Percentiles rank a stretch among this genome's conserved stretches.
These are phyloP conservation scores for Auanema sp. DNA, from an alignment of 2,888 invertebrate species.

Conservation along the genomic window DNA sequence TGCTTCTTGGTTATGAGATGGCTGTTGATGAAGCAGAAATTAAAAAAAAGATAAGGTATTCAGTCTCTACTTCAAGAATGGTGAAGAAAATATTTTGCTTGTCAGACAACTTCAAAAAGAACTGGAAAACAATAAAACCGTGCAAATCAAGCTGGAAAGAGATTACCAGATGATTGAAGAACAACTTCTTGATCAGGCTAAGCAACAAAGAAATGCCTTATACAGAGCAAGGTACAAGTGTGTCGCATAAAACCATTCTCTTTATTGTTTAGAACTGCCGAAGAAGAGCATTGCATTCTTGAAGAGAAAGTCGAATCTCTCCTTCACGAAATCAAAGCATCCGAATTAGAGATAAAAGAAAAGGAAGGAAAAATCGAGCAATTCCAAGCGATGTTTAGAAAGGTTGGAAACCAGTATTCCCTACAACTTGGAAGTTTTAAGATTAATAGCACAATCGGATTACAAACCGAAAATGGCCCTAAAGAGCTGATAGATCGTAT, in stretches of 20 bases:
- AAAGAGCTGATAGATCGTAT: too few relatives aligned
- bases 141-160: neutral
- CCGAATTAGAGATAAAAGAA: constrained; percentile 17
- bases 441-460: too few relatives aligned
- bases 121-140: constrained; percentile 2
- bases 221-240: constrained; percentile 31
- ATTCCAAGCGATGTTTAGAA: constrained; percentile 18
- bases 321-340: constrained; percentile 14
- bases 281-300: constrained; percentile 26
- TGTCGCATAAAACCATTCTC: neutral
- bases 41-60: constrained; percentile 24
- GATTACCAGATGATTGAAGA: constrained; percentile 23
- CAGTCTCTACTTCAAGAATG: neutral
- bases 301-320: constrained; percentile 14
- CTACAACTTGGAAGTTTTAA: too few relatives aligned
- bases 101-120: constrained; percentile 7
- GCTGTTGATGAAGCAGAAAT: constrained; percentile 30
- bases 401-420: too few relatives aligned
- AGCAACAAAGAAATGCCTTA: constrained; percentile 37
- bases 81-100: neutral
- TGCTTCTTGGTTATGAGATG: constrained; percentile 28
- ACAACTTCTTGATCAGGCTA: constrained; percentile 33
- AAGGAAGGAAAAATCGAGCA: constrained; percentile 27
- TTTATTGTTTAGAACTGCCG: constrained; percentile 25
- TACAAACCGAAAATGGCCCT: too few relatives aligned